phyloP scores from a whole-genome alignment of 1,140 invertebrate genomes.

The Leucophenga varia region DNA sequence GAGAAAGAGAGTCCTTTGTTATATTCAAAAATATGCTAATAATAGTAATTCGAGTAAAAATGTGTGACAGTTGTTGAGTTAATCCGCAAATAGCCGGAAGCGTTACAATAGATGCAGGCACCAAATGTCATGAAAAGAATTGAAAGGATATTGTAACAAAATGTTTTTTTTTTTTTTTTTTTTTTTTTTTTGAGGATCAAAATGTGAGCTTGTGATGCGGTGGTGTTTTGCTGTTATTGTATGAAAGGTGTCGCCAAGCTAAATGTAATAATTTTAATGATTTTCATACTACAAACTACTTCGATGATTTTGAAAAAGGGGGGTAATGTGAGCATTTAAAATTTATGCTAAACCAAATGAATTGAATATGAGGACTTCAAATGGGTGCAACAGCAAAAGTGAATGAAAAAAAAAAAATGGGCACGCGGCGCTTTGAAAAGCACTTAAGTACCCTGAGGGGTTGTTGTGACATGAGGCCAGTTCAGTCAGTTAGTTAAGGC shows the following conservation, averaged over 20 bases:
- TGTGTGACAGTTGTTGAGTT: conserved; percentile 50
- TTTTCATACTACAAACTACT: conserved; percentile 38
- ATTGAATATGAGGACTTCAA: no score
- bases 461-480: conserved; percentile 11
- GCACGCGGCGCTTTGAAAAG: conserved; percentile 19
- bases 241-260: conserved; percentile 45
- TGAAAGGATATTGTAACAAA: conserved; percentile 5
- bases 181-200: conserved; percentile 1
- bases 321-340: no score
- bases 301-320: background rate
- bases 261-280: conserved; percentile 54
- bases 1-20: no score
- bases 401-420: background rate
- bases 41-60: conserved; percentile 45
- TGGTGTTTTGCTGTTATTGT: conserved; percentile 1
- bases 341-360: no score
- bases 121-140: conserved; percentile 43
- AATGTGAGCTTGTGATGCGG: background rate
- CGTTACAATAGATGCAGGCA: conserved; percentile 15
- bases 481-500: conserved; percentile 33
- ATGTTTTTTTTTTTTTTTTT: no score
- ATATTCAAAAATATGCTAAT: conserved; percentile 28
- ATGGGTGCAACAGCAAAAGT: no score
- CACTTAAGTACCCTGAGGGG: conserved; percentile 34
- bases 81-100: conserved; percentile 23